These are phyloP conservation scores for Luperina nickerlii DNA, from an alignment of 2,888 invertebrate genomes.

Conservation along the genomic window DNA sequence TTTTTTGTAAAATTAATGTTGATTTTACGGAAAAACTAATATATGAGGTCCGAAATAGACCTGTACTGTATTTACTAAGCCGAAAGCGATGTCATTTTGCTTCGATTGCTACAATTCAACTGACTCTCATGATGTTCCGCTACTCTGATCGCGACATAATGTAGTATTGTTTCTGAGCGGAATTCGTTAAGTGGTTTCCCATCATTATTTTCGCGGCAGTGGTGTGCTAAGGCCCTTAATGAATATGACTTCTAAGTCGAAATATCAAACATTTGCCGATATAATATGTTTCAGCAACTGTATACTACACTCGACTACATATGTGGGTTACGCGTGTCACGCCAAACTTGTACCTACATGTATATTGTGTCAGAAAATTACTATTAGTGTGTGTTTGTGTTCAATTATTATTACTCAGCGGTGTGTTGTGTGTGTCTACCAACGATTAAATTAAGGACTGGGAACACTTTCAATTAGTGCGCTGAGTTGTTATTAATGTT, in stretches of 20 bases:
- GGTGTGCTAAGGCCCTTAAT: background rate
- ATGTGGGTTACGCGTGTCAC: background rate
- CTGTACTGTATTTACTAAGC: background rate
- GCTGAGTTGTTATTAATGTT: background rate
- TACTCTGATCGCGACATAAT: background rate
- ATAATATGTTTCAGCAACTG: background rate
- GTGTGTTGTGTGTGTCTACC: too few species aligned
- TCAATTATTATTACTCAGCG: too few species aligned
- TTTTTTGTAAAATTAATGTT: background rate
- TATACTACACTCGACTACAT: background rate
- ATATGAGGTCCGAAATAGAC: background rate
- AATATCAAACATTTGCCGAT: background rate
- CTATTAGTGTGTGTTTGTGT: background rate
- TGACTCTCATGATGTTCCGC: background rate
- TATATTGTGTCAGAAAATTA: background rate
- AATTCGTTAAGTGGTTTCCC: background rate
- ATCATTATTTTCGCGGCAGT: background rate
- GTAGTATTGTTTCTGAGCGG: background rate
- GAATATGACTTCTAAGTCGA: too few species aligned
- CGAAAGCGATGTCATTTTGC: background rate
- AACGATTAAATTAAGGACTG: background rate
- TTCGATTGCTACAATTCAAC: background rate
- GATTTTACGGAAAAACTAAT: background rate
- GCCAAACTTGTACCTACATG: background rate
- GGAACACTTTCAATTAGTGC: background rate